phyloP scores from a whole-genome alignment of 92 coral and sea anemone species.

The Ricordea florida region DNA sequence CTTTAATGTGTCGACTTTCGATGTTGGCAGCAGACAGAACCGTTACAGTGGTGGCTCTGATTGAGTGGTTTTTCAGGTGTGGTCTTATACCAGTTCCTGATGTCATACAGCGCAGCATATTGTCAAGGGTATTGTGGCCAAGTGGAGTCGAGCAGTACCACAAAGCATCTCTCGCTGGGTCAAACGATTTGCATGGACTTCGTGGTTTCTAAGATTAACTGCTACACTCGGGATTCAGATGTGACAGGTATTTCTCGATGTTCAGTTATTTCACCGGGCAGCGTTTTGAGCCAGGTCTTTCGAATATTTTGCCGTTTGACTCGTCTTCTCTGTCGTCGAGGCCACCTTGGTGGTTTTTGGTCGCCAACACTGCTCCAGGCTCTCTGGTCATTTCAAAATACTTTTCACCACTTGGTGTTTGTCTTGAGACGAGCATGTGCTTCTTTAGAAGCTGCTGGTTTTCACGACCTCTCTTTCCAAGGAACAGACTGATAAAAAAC shows the following conservation, averaged over 20 bases:
- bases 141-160: conserved; percentile 52
- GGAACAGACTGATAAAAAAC: conserved; percentile 44
- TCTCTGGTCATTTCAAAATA: conserved; percentile 39
- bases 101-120: conserved; percentile 44
- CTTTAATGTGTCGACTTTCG: conserved; percentile 52
- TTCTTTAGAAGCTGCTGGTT: conserved; percentile 40
- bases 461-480: conserved; percentile 61
- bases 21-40: conserved; percentile 44
- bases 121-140: conserved; percentile 42
- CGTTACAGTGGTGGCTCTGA: conserved; percentile 54
- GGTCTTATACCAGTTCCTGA: conserved; percentile 54
- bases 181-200: conserved; percentile 36
- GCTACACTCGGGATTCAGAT: conserved; percentile 30
- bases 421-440: conserved; percentile 34
- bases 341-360: conserved; percentile 56
- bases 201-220: conserved; percentile 40
- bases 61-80: conserved; percentile 35
- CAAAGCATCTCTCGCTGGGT: conserved; percentile 24
- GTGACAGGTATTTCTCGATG: conserved; percentile 23
- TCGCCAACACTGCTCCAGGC: conserved; percentile 42
- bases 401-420: conserved; percentile 25
- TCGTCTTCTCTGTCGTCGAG: conserved; percentile 51
- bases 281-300: conserved; percentile 39
- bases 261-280: conserved; percentile 46
- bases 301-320: conserved; percentile 47